A percentile compares a stretch with the other conserved stretches of the same genome.
Conservation (phyloP, 2,113 vertebrate species). For the Ictalurus punctatus region DNA sequence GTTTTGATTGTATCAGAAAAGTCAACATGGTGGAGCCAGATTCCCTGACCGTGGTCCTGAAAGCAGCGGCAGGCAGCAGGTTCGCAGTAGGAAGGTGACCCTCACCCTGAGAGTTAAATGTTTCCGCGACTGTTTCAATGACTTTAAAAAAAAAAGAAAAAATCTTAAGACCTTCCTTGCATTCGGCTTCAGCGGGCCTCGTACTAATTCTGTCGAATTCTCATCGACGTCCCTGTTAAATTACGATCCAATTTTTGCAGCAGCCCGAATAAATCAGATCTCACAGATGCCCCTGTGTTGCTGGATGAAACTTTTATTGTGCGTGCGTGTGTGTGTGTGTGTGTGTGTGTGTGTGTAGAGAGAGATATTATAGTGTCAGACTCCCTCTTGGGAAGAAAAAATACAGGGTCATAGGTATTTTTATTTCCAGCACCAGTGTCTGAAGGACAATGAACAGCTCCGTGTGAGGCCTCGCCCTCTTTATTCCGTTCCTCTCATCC, state of each 20-base stretch:
- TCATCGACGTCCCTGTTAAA: not conserved
- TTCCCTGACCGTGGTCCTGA: not conserved
- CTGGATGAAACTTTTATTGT: not conserved
- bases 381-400: constrained; percentile 6
- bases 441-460: constrained; percentile 35
- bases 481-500: constrained; percentile 21
- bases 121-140: not conserved
- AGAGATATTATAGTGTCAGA: not conserved
- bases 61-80: constrained; percentile 18
- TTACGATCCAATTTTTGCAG: not conserved
- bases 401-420: constrained; percentile 30
- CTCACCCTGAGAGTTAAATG: not conserved
- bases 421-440: constrained; percentile 25
- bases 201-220: not conserved
- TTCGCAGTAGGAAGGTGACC: constrained; percentile 14
- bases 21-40: not conserved
- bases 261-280: not conserved
- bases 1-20: constrained; percentile 38
- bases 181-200: not conserved
- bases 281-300: not conserved
- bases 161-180: not conserved
- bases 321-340: not conserved
- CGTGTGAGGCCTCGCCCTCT: constrained; percentile 26
- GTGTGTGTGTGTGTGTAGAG: not conserved
- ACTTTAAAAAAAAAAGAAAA: not conserved